Base-by-base conservation (phyloP, 2,113 vertebrate species). In the Falcunculus frontatus region DNA sequence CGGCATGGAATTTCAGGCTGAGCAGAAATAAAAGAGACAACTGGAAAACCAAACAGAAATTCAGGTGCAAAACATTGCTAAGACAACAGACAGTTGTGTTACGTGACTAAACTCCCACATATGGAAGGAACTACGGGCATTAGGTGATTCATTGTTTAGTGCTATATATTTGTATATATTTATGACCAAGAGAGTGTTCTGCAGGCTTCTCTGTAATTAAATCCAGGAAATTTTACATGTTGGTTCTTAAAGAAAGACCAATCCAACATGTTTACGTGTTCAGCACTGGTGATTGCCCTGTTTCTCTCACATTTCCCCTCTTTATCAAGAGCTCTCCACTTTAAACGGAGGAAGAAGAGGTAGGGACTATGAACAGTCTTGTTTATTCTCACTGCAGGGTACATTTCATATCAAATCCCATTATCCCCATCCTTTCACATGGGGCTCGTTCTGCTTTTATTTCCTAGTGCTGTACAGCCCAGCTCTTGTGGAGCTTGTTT, bases 181-280 rank as follows among this genome's bases (percentile, higher is more conserved):
- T 89, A 77, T 55, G 55, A 53, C 4, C 33, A 65, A 17, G 29
- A 77, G 6, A 10, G 21, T 26, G 57, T 46, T 89, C 42, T 46
- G 3, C 20, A n/a, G 23, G 4, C 7, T 87, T 37, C n/a, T 73
- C 30, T n/a, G 1, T 22, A 37, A 23, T 9, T 12, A 85, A 46
- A 6, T 7, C 8, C 14, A 16, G 35, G 26, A 22, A 19, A 64
- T 41, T 67, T 39, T 57, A 10, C 7, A 4, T 20, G 4, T 4
- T 80, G 26, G 13, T 70, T 77, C 17, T 63, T 41, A 35, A 64
- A 83, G 62, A 49, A 90, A 55, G 23, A 30, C 15, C 42, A 83
- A 35, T 21, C 32, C 39, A 13, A 16, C 5, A 7, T 5, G 5
- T 1, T 85, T 7, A 26, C 6, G 18, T 3, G 2, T n/a, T 65